These are phyloP conservation scores for Nothocercus julius DNA, from an alignment of 2,113 vertebrate genomes.

Conservation along the genomic window DNA sequence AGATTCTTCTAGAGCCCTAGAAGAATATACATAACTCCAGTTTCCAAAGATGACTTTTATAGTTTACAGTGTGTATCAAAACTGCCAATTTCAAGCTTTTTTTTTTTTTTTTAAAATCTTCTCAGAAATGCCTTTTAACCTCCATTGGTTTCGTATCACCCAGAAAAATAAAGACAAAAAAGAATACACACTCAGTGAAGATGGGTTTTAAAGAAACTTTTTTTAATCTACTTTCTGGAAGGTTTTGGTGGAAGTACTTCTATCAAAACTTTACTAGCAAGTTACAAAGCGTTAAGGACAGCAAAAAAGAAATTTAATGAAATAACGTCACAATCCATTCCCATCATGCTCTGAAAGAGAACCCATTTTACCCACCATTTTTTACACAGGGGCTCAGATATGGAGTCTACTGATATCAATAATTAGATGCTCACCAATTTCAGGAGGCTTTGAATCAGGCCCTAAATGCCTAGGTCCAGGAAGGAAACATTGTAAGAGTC, in stretches of 20 bases:
- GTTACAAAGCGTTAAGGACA: neutral
- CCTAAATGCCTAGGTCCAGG: neutral
- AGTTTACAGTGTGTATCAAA: neutral
- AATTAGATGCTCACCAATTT: neutral
- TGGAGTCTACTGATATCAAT: neutral
- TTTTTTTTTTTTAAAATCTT: neutral
- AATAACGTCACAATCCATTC: neutral
- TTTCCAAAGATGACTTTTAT: neutral
- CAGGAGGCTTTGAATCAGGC: neutral
- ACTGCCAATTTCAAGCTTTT: neutral
- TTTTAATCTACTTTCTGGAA: neutral
- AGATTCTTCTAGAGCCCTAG: neutral
- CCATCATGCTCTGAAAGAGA: neutral
- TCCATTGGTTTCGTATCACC: neutral
- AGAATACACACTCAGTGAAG: neutral
- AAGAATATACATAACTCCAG: neutral
- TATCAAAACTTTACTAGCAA: neutral
- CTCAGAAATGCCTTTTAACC: neutral
- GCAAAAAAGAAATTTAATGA: neutral
- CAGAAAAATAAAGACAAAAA: neutral
- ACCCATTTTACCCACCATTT: neutral
- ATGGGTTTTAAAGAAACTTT: neutral
- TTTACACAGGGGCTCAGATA: neutral
- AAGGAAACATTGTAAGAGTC: accelerated
- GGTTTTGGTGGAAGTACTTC: neutral